Base-by-base conservation (phyloP, 2,113 vertebrate species). In the Paratilapia polleni region DNA sequence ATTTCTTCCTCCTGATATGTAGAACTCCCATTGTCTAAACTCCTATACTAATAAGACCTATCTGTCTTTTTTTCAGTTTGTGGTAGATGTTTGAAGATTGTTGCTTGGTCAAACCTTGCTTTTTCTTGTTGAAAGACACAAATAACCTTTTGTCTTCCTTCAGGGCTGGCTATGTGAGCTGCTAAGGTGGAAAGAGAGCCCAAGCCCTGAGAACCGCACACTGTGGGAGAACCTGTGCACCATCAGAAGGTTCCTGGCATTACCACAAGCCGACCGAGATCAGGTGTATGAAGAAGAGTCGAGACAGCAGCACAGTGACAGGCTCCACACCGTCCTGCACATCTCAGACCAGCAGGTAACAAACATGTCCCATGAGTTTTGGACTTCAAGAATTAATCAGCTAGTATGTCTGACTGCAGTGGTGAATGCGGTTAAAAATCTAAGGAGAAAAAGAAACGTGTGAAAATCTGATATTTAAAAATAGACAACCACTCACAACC, bases 181-280 rank as follows among this genome's bases (percentile, higher is more conserved):
- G 81, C 97, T 99, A 57, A 96, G 98, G 83, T 99, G 98, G 97
- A 99, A 99, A 60, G 98, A 99, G 91, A 97, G 95, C 88, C 98
- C 98, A 3, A 98, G 96, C 62, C 98, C 97, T 0, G 97, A 98
- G 90, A 98, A 98, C 93, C 97, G 98, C 62, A 99, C 98, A 0
- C 96, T 99, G n/a, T 99, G 98, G 97, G 98, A 99, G 93, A 99
- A 99, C 94, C 96, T 99, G 75, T 97, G 97, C 90, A 98, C 97
- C 90, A 99, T 99, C 82, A 95, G 97, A n/a, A 96, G 97, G 89
- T 99, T 99, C 94, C 94, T 99, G 94, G 94, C 95, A 64, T 93
- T 98, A 36, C 93, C 97, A 5, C 97, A 97, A 88, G 92, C 96
- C 0, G 97, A 98, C 83, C 90, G 98, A 62, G 98, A 99, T 31